These are phyloP conservation scores for Cantharis rustica DNA, from an alignment of 2,888 invertebrate genomes.

Conservation along the genomic window DNA sequence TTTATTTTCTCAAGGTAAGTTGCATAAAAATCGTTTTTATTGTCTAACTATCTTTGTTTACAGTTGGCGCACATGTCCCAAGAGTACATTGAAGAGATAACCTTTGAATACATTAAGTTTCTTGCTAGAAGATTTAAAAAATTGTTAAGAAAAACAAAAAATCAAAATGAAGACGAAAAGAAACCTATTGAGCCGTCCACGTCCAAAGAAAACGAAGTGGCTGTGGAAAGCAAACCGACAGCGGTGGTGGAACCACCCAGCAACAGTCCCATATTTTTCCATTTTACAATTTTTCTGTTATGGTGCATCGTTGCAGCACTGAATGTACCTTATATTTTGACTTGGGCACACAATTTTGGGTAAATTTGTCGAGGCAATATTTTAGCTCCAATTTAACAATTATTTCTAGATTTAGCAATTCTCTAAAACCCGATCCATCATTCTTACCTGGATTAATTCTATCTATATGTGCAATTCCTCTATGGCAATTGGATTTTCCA, in stretches of 20 bases:
- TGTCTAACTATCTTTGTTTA: conserved; percentile 42
- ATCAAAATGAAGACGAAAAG: conserved; percentile 1
- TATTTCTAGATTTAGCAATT: conserved; percentile 59
- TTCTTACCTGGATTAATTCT: conserved; percentile 63
- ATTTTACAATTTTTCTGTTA: conserved; percentile 72
- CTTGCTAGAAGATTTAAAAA: conserved; percentile 38
- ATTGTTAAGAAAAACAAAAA: background rate
- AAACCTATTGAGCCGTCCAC: background rate
- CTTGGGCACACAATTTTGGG: conserved; percentile 83
- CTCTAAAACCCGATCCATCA: conserved; percentile 67
- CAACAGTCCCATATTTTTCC: conserved; percentile 66
- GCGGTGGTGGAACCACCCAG: conserved; percentile 16
- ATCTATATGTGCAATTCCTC: conserved; percentile 62
- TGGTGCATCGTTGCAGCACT: conserved; percentile 69
- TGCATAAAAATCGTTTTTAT: background rate
- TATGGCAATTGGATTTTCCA: conserved; percentile 73
- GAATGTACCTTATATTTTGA: conserved; percentile 73
- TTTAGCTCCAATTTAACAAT: background rate
- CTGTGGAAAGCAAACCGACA: background rate
- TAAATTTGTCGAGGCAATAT: conserved; percentile 53
- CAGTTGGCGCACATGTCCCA: conserved; percentile 77
- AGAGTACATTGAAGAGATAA: conserved; percentile 68
- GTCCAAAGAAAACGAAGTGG: background rate
- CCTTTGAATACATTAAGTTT: conserved; percentile 47
- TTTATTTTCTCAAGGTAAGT: conserved; percentile 72